A percentile compares a stretch with the other conserved stretches of the same genome.
Evolutionary conservation across 2,797 vertebrate species (phyloP).

Genomic region (Otolemur crassicaudatus): DNA sequence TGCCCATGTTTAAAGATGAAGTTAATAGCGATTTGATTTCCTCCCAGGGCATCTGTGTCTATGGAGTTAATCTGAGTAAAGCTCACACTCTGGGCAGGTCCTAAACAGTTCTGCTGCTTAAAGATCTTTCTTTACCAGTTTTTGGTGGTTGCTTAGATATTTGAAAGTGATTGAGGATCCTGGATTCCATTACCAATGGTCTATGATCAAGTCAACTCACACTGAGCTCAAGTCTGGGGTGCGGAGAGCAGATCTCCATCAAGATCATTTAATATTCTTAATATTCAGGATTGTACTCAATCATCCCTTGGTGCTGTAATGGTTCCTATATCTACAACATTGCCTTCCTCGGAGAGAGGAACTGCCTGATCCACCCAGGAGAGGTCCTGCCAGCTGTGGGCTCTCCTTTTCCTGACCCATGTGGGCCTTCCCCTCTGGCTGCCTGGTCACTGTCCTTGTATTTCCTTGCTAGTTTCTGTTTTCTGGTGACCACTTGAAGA

Average conservation of each 20-base stretch:
- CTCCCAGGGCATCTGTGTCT: not conserved
- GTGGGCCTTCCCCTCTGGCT: not conserved
- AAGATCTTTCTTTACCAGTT: not conserved
- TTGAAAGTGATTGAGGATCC: not conserved
- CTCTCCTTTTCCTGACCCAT: not conserved
- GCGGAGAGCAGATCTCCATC: not conserved
- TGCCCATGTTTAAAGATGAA: not conserved
- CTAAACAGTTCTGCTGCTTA: not conserved
- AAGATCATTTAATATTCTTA: not conserved
- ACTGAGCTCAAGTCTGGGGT: not conserved
- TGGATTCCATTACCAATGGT: not conserved
- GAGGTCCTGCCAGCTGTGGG: not conserved
- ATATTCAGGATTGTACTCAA: not conserved
- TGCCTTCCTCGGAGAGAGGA: not conserved
- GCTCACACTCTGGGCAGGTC: not conserved
- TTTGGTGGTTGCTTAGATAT: not conserved
- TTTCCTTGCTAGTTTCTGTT: not conserved
- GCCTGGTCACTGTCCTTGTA: not conserved
- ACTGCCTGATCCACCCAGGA: not conserved
- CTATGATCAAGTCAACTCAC: not conserved
- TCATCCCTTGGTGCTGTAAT: not conserved
- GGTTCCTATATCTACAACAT: not conserved
- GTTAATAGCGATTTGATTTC: not conserved
- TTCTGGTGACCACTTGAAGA: not conserved
- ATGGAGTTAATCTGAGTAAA: not conserved